Evolutionary conservation across 2,113 vertebrate species (phyloP).

Genomic region (Dasypus novemcinctus): DNA sequence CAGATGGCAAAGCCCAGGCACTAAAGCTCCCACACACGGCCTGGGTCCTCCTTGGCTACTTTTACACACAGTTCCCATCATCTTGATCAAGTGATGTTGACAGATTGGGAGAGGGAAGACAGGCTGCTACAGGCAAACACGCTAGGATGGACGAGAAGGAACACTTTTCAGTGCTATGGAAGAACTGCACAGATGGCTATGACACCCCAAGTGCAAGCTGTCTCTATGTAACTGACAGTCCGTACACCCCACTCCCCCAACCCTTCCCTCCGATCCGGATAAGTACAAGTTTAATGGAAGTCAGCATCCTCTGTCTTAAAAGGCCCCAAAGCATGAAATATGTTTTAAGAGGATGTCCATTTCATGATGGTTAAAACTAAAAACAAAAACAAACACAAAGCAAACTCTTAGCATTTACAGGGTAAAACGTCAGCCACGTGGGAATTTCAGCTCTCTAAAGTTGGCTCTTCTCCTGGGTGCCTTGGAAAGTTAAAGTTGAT

Average conservation of each 20-base stretch:
- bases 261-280: neutral
- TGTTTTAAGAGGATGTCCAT: neutral
- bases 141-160: neutral
- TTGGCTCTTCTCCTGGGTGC: neutral
- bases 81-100: neutral
- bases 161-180: rapidly evolving
- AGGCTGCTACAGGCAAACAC: neutral
- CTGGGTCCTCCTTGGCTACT: neutral
- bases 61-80: neutral
- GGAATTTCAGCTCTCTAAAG: neutral
- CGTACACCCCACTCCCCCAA: neutral
- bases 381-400: neutral
- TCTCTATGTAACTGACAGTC: neutral
- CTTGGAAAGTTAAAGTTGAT: neutral
- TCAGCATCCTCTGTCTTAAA: neutral
- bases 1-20: rapidly evolving
- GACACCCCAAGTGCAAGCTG: neutral
- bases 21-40: rapidly evolving
- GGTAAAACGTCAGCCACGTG: neutral
- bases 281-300: neutral
- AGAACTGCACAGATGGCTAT: neutral
- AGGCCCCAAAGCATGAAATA: neutral
- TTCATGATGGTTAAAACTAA: neutral
- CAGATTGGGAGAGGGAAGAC: neutral
- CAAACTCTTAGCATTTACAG: neutral